phyloP scores from a whole-genome alignment of 1,140 invertebrate genomes.

The Frieseomelitta varia region DNA sequence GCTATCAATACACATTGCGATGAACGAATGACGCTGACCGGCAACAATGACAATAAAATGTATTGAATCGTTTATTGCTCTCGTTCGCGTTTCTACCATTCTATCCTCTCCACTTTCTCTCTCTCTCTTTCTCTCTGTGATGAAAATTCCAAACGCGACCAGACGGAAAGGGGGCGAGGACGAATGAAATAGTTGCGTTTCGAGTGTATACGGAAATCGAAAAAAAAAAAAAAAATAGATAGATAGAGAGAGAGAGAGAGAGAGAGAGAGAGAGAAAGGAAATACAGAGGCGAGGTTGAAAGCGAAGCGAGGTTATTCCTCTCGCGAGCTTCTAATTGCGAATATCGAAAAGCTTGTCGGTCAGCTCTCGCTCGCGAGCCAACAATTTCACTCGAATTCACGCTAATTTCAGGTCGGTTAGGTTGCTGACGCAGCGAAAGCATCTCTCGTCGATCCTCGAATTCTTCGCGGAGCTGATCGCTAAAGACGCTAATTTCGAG shows the following conservation, averaged over 20 bases:
- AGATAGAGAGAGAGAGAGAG: no score
- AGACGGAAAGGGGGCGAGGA: not conserved
- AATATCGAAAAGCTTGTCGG: not conserved
- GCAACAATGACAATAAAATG: constrained; percentile 30
- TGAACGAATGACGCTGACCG: constrained; percentile 13
- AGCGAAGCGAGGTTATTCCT: not conserved
- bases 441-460: not conserved
- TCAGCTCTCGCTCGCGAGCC: no score
- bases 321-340: not conserved
- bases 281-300: not conserved
- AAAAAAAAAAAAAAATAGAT: no score
- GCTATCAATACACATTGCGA: constrained; percentile 42
- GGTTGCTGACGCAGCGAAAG: not conserved
- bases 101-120: no score
- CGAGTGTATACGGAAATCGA: constrained; percentile 31
- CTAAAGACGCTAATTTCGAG: not conserved
- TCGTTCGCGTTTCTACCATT: not conserved
- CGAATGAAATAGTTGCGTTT: constrained; percentile 8
- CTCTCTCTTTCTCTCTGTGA: not conserved
- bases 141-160: constrained; percentile 14
- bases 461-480: not conserved
- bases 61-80: not conserved
- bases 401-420: not conserved
- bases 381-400: not conserved
- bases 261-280: not conserved